These are phyloP conservation scores for Drepanosiphum platanoidis DNA, from an alignment of 2,888 invertebrate genomes.

Conservation along the genomic window DNA sequence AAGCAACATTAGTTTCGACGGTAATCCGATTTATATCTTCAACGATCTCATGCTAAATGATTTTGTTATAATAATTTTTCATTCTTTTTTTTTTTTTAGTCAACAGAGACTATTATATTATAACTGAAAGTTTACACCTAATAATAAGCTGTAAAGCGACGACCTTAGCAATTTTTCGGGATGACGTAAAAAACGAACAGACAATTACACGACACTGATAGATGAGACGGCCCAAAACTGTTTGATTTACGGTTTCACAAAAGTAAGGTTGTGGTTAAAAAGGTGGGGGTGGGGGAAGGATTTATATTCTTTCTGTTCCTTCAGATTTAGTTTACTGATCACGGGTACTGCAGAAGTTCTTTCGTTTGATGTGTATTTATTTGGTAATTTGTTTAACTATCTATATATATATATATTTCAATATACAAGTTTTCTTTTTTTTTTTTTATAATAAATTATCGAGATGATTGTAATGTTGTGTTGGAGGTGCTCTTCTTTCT, in stretches of 20 bases:
- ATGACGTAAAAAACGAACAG: background rate
- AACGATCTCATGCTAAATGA: background rate
- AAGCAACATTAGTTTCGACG: background rate
- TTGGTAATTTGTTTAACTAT: background rate
- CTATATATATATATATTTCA: too few relatives aligned
- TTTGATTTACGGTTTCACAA: background rate
- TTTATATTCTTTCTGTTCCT: background rate
- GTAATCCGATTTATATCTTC: background rate
- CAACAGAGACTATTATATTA: too few relatives aligned
- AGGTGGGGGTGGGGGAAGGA: rapidly evolving
- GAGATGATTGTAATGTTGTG: too few relatives aligned
- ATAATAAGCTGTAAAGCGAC: background rate
- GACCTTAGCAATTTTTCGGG: background rate
- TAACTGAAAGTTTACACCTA: background rate
- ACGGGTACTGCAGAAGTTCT: background rate
- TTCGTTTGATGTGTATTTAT: background rate
- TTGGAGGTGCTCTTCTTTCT: too few relatives aligned
- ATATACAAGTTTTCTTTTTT: too few relatives aligned
- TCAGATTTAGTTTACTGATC: background rate
- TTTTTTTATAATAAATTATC: too few relatives aligned
- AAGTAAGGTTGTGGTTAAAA: too few relatives aligned
- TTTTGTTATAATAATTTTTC: background rate
- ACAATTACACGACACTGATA: background rate
- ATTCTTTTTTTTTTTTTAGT: too few relatives aligned
- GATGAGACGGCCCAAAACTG: background rate